Evolutionary conservation across 2,113 vertebrate species (phyloP), one percentile per base, ranked within the genome.

Genomic region (Steatornis caripensis): DNA sequence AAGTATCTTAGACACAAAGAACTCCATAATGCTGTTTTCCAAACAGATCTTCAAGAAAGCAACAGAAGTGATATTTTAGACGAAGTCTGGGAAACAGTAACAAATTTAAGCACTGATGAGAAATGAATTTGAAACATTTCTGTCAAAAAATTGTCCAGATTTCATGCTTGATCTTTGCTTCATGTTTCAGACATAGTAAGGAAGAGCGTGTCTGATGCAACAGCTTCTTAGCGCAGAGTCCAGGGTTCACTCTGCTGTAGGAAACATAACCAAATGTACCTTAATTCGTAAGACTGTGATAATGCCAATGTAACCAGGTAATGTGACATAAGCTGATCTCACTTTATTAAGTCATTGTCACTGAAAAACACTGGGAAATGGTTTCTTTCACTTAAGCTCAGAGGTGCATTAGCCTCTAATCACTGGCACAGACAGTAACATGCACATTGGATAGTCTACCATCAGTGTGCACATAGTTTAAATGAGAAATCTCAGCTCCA

Each of bases 1-100:
- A 6, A 66, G 8, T 27, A 15, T 26, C 34, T 77, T 21, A 32
- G 23, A 19, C n/a, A 46, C 26, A 55, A 72, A 87, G 6, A n/a
- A 18, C 12, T 78, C 30, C 15, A 6, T 37, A 70, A 34, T 0
- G 0, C 5, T 48, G 1, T 15, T 46, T 19, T 48, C 24, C 21
- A 87, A 62, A 48, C 0, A 49, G 10, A 43, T 46, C 20, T 86
- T 78, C 45, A 69, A 71, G 36, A 34, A 78, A 90, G 43, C 23
- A 58, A 54, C 2, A 14, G 8, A 87, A 68, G 2, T 8, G 1
- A 1, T 32, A 51, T 51, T 87, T 74, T 55, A 79, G 34, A 29
- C 53, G 1, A 58, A 53, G 19, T 60, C 34, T 49, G 11, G 54
- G 29, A 82, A 65, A 27, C 8, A 20, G 30, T 46, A 74, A 61